Conservation (phyloP, 2,797 vertebrate species). For the Channallabes apus region DNA sequence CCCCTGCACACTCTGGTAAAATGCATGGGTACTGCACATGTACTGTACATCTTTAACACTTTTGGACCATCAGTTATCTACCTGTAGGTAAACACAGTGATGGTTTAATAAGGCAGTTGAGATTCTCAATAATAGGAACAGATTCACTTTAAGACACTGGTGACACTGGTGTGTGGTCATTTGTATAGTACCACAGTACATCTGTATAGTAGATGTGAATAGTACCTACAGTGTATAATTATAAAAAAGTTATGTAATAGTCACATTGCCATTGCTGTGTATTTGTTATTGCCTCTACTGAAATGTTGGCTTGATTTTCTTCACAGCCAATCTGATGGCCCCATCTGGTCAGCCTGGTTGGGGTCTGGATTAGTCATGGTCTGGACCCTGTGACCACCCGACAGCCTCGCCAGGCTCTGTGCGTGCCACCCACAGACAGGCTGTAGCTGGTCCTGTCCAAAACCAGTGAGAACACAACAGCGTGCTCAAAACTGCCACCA, state of each 20-base stretch:
- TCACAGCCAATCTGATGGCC: constrained; percentile 61
- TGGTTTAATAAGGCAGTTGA: not conserved
- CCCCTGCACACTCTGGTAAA: constrained; percentile 3
- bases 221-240: not conserved
- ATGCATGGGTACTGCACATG: not conserved
- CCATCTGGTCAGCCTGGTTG: constrained; percentile 70
- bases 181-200: not conserved
- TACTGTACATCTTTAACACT: not conserved
- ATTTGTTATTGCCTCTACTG: constrained; percentile 51
- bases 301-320: constrained; percentile 53
- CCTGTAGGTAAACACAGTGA: not conserved
- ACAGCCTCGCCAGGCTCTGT: constrained; percentile 55
- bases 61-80: not conserved
- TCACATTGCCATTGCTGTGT: constrained; percentile 32
- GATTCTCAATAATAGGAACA: not conserved
- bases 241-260: constrained; percentile 41
- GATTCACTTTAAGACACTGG: not conserved
- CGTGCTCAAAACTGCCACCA: constrained; percentile 41
- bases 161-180: not conserved
- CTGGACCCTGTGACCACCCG: constrained; percentile 57
- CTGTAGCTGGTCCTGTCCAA: constrained; percentile 56
- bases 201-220: not conserved
- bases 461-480: constrained; percentile 49
- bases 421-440: constrained; percentile 65
- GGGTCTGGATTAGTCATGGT: constrained; percentile 65